Base-by-base conservation (phyloP, 2,797 vertebrate genomes). In the Labroides dimidiatus region DNA sequence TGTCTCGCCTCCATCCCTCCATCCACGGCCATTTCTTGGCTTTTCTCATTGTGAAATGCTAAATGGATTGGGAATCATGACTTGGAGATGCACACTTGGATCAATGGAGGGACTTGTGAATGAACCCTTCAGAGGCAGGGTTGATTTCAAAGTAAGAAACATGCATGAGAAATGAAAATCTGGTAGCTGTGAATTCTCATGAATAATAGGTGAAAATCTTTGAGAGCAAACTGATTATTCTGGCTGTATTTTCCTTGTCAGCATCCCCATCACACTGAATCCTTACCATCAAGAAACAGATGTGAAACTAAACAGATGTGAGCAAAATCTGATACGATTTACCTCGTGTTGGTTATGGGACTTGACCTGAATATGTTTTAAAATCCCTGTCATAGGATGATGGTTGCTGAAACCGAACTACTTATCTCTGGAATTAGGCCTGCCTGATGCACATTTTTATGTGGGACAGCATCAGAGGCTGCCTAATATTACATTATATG, bases 391-490 rank as follows among this genome's bases (percentile, higher is more conserved):
- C 70, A 42, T 19, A 33, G 45, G 55, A 49, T 44, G 50, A 37
- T 75, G 62, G 63, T 64, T 67, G 50, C 42, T 51, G 54, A 36
- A 33, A 51, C 75, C 66, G 69, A 85, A 75, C 61, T 50, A 48
- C 47, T 73, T 71, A 65, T 74, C 12, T 69, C 58, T 42, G 66
- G 77, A 82, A 70, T 80, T 67, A 77, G 52, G 33, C 49, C 55
- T 73, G 54, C 50, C 67, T 64, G 69, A 77, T 73, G 64, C 44
- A 24, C 57, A 57, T 75, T 68, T 78, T 60, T 42, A 81, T 75
- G 64, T 72, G 39, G 68, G 60, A 61, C 76, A 64, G 43, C 36
- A 56, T 54, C 60, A 14, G 19, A 37, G 51, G 23, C 64, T 57
- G 54, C 47, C 48, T 20, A 66, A 74, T 56, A 30, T 16, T 39